These are phyloP conservation scores for Glandiceps talaboti DNA, from an alignment of 53 echinoderm and acorn worm species.

Conservation along the genomic window DNA sequence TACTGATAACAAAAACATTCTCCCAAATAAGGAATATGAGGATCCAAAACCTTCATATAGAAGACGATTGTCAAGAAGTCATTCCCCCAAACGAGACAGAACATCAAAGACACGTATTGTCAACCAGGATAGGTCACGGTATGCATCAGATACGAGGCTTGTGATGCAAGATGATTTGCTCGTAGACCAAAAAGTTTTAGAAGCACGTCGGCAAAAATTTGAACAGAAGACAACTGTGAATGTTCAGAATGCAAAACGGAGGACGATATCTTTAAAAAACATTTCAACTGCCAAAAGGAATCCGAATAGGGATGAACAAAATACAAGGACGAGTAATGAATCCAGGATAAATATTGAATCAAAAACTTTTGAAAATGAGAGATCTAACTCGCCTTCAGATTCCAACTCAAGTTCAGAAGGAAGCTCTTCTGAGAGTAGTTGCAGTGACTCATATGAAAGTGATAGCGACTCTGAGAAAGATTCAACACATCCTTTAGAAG, in stretches of 20 bases:
- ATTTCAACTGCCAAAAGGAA: background rate
- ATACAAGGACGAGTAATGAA: slow-evolving; percentile 8
- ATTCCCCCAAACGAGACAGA: background rate
- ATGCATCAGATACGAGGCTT: background rate
- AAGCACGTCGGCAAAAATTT: background rate
- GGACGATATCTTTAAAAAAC: background rate
- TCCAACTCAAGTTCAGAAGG: background rate
- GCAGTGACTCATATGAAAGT: background rate
- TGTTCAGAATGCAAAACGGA: background rate
- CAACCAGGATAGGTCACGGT: background rate
- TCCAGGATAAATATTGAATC: slow-evolving; percentile 3
- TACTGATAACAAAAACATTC: background rate
- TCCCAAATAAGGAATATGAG: background rate
- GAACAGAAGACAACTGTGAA: background rate
- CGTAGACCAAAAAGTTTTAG: background rate
- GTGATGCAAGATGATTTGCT: background rate
- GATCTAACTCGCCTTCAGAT: background rate
- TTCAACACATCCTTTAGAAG: background rate
- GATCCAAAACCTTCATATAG: background rate
- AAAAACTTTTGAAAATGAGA: background rate
- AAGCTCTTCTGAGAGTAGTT: background rate
- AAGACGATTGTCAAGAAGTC: background rate
- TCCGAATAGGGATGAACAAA: background rate
- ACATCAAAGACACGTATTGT: background rate
- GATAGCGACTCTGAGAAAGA: background rate